phyloP scores from a whole-genome alignment of 2,113 vertebrate species.

The Maccullochella peelii region DNA sequence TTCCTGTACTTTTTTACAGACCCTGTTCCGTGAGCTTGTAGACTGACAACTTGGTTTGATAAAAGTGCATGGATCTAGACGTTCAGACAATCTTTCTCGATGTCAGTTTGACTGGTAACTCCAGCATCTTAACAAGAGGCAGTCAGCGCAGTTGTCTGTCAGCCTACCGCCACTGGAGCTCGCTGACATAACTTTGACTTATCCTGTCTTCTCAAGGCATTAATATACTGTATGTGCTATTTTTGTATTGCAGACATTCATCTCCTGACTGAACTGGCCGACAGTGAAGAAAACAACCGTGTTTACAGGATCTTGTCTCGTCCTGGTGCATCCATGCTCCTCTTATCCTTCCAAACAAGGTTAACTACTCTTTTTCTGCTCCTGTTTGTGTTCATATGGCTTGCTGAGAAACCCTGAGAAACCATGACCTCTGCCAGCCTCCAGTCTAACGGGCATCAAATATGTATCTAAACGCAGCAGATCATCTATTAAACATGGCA shows the following conservation, averaged over 20 bases:
- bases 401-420: constrained; percentile 51
- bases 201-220: constrained; percentile 25
- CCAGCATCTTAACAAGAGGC: constrained; percentile 21
- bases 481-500: constrained; percentile 69
- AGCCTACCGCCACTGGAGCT: neutral
- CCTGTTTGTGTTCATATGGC: neutral
- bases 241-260: neutral
- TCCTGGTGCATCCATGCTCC: neutral
- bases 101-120: constrained; percentile 21
- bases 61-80: constrained; percentile 1
- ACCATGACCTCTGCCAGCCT: constrained; percentile 53
- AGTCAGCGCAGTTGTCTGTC: constrained; percentile 17
- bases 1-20: too few species aligned
- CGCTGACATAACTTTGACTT: constrained; percentile 26
- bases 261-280: neutral
- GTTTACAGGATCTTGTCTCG: constrained; percentile 3
- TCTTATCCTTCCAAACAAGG: neutral
- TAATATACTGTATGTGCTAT: neutral
- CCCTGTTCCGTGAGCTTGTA: constrained; percentile 1
- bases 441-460: constrained; percentile 65
- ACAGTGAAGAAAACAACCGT: neutral
- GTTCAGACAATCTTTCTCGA: constrained; percentile 5
- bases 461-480: constrained; percentile 56
- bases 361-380: neutral
- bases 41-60: constrained; percentile 22